Conservation (phyloP, 1,140 invertebrate species). For the Bombus confusus region DNA sequence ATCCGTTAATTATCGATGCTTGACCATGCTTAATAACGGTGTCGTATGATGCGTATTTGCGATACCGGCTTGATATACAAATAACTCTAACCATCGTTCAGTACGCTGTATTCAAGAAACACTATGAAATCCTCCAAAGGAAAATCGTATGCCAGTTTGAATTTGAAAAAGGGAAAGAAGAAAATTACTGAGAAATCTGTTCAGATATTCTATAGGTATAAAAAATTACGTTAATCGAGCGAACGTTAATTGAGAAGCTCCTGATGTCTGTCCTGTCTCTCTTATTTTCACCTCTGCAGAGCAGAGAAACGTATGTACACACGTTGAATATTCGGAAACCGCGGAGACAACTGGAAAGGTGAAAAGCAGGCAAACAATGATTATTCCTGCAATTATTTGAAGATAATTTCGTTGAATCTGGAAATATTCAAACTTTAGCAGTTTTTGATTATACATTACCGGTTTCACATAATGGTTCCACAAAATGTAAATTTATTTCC, state of each 20-base stretch:
- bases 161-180: too few relatives aligned
- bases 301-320: neutral
- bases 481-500: conserved; percentile 28
- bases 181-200: too few relatives aligned
- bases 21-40: conserved; percentile 57
- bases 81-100: conserved; percentile 1
- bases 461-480: conserved; percentile 18
- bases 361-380: neutral
- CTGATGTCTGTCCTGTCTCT: neutral
- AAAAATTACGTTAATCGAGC: too few relatives aligned
- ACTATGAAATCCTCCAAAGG: too few relatives aligned
- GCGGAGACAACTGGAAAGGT: neutral
- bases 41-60: conserved; percentile 45
- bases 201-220: too few relatives aligned
- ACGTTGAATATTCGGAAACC: neutral
- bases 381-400: conserved; percentile 1
- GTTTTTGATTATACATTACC: conserved; percentile 24
- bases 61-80: conserved; percentile 36
- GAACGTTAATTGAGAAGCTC: too few relatives aligned
- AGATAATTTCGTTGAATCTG: conserved; percentile 22
- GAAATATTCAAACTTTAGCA: neutral
- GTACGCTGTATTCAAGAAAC: neutral
- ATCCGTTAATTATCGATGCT: conserved; percentile 64
- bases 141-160: too few relatives aligned
- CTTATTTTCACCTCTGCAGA: neutral